Evolutionary conservation across 2,113 vertebrate species (phyloP), one percentile per base, ranked within the genome.

Genomic region (Elephas maximus): DNA sequence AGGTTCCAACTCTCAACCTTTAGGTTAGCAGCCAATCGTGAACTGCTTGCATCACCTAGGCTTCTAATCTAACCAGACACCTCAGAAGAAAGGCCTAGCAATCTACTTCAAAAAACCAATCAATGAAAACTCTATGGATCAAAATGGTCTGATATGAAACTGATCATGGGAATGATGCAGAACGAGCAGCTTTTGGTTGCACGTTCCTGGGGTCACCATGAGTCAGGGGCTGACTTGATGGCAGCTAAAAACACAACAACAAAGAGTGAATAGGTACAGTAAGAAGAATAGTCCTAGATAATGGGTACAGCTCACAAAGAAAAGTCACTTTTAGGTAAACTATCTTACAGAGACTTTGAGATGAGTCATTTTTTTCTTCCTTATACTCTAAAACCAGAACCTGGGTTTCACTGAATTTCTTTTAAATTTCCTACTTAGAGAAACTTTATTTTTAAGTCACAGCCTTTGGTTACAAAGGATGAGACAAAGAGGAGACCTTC

Each of bases 391-490:
- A 93, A 88, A 0, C 1, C 37, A 45, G 6, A 94, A 73, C 6
- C 15, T 73, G 71, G n/a, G 21, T 79, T 53, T 69, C 62, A 45
- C 67, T 94, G 85, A 60, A 84, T 62, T 88, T 45, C 0, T 78
- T 81, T 60, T 20, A 82, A 48, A 63, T n/a, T 95, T 95, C 14
- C 53, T 37, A 88, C 45, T 77, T 30, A n/a, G 8, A 81, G 2
- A 86, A 48, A 28, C 1, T 5, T 83, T 41, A 88, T 24, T 90
- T 96, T 95, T 73, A 95, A 85, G 74, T 37, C 21, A 69, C 12
- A 88, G 15, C 14, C 90, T 93, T 90, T 84, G 15, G 11, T 93
- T 57, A 41, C 33, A 90, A 94, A 79, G n/a, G 67, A 62, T 28
- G 87, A 90, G 53, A 53, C 33, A 53, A 69, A 93, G 33, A 81